These are phyloP conservation scores for Chiridota heheva DNA, from an alignment of 35 echinoderm and acorn worm species.

Conservation along the genomic window DNA sequence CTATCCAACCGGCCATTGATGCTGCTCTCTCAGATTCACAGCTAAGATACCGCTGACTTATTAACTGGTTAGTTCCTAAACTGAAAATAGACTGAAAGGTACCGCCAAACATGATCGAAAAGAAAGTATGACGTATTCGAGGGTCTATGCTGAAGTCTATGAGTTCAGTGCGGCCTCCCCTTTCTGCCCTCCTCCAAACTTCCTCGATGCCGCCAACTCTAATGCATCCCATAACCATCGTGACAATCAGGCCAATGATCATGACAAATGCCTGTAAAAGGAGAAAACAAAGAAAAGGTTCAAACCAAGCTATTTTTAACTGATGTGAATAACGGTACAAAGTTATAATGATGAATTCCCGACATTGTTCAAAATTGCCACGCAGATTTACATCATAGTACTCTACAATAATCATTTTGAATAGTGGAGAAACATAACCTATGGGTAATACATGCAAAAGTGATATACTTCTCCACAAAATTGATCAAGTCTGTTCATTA, in stretches of 20 bases:
- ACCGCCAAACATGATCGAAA: constrained; percentile 34
- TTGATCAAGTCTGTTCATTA: no score
- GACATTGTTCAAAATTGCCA: no score
- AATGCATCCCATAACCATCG: constrained; percentile 1
- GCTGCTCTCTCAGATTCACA: constrained; percentile 20
- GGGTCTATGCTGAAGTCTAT: constrained; percentile 23
- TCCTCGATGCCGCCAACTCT: constrained; percentile 23
- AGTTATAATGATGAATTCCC: no score
- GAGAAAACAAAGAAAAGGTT: background rate
- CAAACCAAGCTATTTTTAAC: no score
- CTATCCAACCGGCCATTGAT: constrained; percentile 13
- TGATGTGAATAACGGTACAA: no score
- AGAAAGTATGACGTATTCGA: constrained; percentile 31
- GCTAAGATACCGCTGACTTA: constrained; percentile 35
- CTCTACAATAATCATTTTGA: no score
- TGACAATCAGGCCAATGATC: constrained; percentile 9
- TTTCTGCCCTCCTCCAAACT: background rate
- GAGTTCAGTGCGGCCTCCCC: constrained; percentile 4
- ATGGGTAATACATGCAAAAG: no score
- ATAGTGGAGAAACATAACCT: no score
- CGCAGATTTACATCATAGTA: no score
- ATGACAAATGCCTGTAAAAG: constrained; percentile 25
- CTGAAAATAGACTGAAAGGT: constrained; percentile 34
- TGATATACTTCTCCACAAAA: no score
- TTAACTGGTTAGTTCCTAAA: constrained; percentile 25